phyloP scores from a whole-genome alignment of 2,888 invertebrate species.

The Arctia plantaginis region DNA sequence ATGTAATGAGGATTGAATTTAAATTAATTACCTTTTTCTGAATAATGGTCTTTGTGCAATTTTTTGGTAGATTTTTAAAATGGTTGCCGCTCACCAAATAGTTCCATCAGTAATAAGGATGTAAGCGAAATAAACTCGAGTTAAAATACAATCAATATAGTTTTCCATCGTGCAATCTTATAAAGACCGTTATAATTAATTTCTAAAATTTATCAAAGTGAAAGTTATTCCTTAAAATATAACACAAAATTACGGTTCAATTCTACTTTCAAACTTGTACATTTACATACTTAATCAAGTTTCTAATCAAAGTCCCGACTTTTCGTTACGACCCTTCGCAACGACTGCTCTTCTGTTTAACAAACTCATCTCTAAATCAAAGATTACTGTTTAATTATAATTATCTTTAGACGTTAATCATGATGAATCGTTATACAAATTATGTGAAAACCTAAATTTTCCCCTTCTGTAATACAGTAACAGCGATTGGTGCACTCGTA shows the following conservation, averaged over 20 bases:
- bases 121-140: not conserved
- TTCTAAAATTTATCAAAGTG: not conserved
- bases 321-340: slow-evolving; percentile 37
- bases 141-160: slow-evolving; percentile 1
- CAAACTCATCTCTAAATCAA: slow-evolving; percentile 26
- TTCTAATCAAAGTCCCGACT: slow-evolving; percentile 40
- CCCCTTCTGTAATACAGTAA: not conserved
- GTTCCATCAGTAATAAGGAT: not conserved
- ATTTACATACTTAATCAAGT: slow-evolving; percentile 52
- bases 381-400: slow-evolving; percentile 8
- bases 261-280: slow-evolving; percentile 28
- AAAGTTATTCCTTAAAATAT: not conserved
- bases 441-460: not conserved
- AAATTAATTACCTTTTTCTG: no score
- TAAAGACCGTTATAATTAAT: not conserved
- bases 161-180: not conserved
- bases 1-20: no score
- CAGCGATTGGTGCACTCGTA: not conserved
- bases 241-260: not conserved
- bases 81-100: not conserved
- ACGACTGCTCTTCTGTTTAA: slow-evolving; percentile 31
- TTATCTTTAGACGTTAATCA: slow-evolving; percentile 3
- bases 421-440: slow-evolving; percentile 8
- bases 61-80: no score
- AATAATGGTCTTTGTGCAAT: no score